phyloP scores from a whole-genome alignment of 2,113 vertebrate genomes.

The Marmota flaviventris region DNA sequence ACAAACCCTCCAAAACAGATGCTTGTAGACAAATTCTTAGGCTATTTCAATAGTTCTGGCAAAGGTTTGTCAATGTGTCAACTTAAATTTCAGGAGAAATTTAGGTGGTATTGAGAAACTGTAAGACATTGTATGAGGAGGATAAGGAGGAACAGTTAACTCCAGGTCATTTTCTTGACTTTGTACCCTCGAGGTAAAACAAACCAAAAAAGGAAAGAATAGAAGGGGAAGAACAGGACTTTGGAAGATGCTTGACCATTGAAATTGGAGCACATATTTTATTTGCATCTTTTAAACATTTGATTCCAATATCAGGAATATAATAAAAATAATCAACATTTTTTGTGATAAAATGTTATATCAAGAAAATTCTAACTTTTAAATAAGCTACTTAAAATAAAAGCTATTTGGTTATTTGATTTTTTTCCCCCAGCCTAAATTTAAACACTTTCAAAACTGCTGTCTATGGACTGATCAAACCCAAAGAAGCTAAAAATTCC shows the following conservation, averaged over 20 bases:
- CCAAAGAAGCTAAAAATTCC: constrained; percentile 45
- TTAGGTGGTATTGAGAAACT: background rate
- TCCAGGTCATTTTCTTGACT: background rate
- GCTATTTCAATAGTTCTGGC: background rate
- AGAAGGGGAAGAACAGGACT: background rate
- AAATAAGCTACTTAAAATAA: background rate
- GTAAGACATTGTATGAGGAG: background rate
- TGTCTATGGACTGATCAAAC: background rate
- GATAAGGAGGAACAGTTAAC: background rate
- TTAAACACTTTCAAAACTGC: background rate
- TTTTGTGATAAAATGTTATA: background rate
- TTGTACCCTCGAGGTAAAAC: background rate
- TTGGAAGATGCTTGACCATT: background rate
- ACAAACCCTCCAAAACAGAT: background rate
- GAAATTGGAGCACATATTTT: constrained; percentile 7
- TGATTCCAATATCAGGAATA: background rate
- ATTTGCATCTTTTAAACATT: background rate
- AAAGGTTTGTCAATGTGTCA: background rate
- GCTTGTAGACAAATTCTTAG: background rate
- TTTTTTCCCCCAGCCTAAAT: background rate
- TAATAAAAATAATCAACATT: constrained; percentile 6
- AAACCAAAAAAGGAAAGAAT: background rate
- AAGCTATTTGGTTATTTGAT: background rate
- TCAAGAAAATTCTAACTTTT: background rate
- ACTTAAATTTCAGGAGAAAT: background rate